Evolutionary conservation across 2,797 vertebrate species (phyloP), one percentile per base, ranked within the genome.

Genomic region (Vultur gryphus): DNA sequence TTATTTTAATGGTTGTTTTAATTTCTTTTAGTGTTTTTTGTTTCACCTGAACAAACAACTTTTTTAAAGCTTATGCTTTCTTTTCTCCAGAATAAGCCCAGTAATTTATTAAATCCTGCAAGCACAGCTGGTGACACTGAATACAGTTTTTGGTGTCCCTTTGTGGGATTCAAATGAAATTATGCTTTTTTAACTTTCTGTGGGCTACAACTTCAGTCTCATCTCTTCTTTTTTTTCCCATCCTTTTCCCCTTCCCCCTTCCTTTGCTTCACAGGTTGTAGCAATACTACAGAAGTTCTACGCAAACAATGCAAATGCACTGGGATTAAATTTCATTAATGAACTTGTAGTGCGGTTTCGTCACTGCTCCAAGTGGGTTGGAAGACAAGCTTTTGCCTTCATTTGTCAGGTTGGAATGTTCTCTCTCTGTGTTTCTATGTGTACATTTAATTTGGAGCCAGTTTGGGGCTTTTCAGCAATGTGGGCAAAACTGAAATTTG

Each of bases 331-430:
- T 85, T 97, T 98, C 94, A 97, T 98, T 82, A 97, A 89, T 19
- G 97, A 98, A 55, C 98, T 98, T 11, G 66, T 98, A 1, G 57
- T 97, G 8, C 65, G 97, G 51, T 98, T 98, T 87, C 95, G 94
- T 71, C 98, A 98, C 93, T 98, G 98, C 75, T 87, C 98, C 46
- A 98, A 98, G 95, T 98, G 98, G 98, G 98, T 98, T 29, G 97
- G 98, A 54, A 97, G 98, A 90, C 98, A 98, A 78, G 98, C 98
- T n/a, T 98, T 98, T 70, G 97, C 98, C 33, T 98, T 98, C 96
- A 98, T 98, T 51, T 98, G 98, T 81, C 98, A 98, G 98, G 98
- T 98, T 80, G 92, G 98, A 58, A 33, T 21, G 18, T 29, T 76
- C 66, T 73, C 70, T 69, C 31, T 81, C 20, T 81, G 3, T 52